phyloP scores from a whole-genome alignment of 2,113 vertebrate species.

The Crotalus viridis region DNA sequence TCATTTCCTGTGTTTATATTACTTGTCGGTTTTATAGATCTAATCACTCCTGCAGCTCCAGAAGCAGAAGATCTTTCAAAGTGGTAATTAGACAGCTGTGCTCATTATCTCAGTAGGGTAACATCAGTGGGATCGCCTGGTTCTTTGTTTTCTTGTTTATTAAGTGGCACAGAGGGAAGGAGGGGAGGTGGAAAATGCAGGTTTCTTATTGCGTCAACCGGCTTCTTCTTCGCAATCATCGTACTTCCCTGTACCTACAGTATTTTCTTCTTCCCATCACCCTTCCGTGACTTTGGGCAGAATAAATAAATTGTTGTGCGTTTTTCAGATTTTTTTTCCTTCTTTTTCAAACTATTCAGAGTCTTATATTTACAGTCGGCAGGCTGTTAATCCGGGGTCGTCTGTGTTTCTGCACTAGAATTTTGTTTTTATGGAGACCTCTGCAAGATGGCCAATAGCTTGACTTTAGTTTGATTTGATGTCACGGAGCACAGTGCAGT shows the following conservation, averaged over 20 bases:
- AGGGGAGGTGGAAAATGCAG: neutral
- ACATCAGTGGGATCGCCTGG: neutral
- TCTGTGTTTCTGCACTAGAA: neutral
- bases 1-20: constrained; percentile 18
- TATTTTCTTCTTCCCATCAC: neutral
- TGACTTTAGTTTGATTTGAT: neutral
- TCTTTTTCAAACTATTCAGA: neutral
- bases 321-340: neutral
- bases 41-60: constrained; percentile 25
- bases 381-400: too few species aligned
- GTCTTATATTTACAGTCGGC: neutral
- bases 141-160: constrained; percentile 32
- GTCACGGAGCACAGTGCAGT: neutral
- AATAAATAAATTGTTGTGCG: neutral
- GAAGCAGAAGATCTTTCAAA: constrained; percentile 28
- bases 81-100: constrained; percentile 23
- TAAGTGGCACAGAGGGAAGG: constrained; percentile 13
- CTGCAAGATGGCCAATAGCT: neutral
- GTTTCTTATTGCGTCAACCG: neutral
- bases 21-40: constrained; percentile 19
- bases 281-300: neutral
- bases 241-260: neutral
- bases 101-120: neutral
- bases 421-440: neutral
- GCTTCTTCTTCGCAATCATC: neutral